Conservation (phyloP, 2,113 vertebrate species). For the Syrmaticus mikado region DNA sequence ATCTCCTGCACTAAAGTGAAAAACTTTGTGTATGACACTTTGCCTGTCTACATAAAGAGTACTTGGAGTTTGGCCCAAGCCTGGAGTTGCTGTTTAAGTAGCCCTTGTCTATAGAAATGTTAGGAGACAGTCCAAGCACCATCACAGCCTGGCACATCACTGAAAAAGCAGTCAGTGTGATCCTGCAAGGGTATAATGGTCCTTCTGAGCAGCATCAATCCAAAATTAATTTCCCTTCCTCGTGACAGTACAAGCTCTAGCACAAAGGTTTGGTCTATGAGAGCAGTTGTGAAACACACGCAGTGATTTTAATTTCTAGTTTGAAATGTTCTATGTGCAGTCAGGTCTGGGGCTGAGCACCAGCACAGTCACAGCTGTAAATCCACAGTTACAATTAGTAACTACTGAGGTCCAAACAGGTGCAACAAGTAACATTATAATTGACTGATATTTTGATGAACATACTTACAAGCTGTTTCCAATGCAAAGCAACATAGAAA, state of each 20-base stretch:
- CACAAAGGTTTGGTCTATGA: not conserved
- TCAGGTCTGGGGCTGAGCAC: not conserved
- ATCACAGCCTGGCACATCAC: conserved; percentile 38
- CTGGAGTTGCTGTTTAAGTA: conserved; percentile 27
- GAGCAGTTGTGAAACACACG: not conserved
- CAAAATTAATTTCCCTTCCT: conserved; percentile 8
- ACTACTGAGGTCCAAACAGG: not conserved
- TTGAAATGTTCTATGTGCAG: not conserved
- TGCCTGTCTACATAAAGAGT: not conserved
- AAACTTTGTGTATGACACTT: not conserved
- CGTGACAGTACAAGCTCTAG: not conserved
- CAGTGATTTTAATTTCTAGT: not conserved
- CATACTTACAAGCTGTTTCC: not conserved
- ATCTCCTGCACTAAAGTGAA: not conserved
- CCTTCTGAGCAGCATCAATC: not conserved
- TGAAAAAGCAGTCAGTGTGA: not conserved
- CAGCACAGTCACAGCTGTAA: not conserved
- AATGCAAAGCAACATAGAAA: not conserved
- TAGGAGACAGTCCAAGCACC: not conserved
- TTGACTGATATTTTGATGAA: not conserved
- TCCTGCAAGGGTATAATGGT: not conserved
- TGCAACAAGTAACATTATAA: not conserved
- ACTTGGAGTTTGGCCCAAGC: not conserved
- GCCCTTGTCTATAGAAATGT: conserved; percentile 10
- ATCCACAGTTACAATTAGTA: not conserved